Evolutionary conservation across 2,113 vertebrate species (phyloP).

Genomic region (Takifugu bimaculatus): DNA sequence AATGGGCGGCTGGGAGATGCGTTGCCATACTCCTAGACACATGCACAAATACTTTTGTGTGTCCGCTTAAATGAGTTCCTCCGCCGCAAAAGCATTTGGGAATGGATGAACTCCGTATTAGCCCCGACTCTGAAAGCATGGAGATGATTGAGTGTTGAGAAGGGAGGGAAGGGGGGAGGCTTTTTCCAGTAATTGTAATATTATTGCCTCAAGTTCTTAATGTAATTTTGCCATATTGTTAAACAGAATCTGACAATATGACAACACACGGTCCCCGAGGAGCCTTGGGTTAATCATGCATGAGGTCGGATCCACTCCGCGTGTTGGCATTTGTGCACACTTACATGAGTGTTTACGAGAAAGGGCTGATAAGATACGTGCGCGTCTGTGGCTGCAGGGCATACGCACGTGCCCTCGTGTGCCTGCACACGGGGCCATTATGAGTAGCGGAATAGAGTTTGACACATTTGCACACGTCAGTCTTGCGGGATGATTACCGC

Average conservation of each 20-base stretch:
- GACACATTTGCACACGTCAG: conserved; percentile 71
- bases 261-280: conserved; percentile 69
- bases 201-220: conserved; percentile 75
- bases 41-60: conserved; percentile 79
- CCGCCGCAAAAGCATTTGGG: conserved; percentile 74
- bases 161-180: conserved; percentile 39
- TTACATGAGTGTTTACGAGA: conserved; percentile 44
- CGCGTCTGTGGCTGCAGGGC: conserved; percentile 26
- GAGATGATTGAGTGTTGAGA: conserved; percentile 69
- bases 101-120: conserved; percentile 77
- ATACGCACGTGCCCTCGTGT: conserved; percentile 45
- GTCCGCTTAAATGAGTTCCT: conserved; percentile 78
- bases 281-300: conserved; percentile 70
- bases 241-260: conserved; percentile 76
- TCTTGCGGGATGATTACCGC: conserved; percentile 67
- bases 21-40: conserved; percentile 74
- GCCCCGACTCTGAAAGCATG: conserved; percentile 68
- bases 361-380: conserved; percentile 26
- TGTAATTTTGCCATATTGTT: conserved; percentile 76
- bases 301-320: conserved; percentile 52
- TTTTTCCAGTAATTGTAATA: conserved; percentile 71
- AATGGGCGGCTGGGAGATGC: conserved; percentile 74
- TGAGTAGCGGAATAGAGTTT: conserved; percentile 55
- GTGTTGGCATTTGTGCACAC: conserved; percentile 38
- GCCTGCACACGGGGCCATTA: conserved; percentile 57